Conservation (phyloP, 2,888 invertebrate species). For the Nomada hirtipes region DNA sequence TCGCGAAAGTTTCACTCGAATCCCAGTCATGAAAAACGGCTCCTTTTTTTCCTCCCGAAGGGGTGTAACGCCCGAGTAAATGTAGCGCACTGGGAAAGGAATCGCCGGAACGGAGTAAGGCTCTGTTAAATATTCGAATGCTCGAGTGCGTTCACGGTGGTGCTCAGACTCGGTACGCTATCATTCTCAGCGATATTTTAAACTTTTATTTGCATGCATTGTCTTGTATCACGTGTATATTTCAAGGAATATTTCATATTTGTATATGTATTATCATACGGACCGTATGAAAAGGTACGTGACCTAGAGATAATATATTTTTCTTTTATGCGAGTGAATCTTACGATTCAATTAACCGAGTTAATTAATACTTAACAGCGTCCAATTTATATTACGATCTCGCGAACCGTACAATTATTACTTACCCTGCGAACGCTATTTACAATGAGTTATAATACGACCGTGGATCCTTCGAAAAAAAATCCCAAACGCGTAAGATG, state of each 20-base stretch:
- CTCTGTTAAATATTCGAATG: slow-evolving; percentile 69
- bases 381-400: not conserved
- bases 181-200: slow-evolving; percentile 42
- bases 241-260: slow-evolving; percentile 12
- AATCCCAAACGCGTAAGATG: not conserved
- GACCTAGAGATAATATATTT: not conserved
- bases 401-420: not conserved
- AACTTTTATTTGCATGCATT: slow-evolving; percentile 45
- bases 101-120: slow-evolving; percentile 60
- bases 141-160: slow-evolving; percentile 62
- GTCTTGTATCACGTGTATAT: slow-evolving; percentile 40
- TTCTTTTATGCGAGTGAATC: not conserved
- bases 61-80: slow-evolving; percentile 70
- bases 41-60: slow-evolving; percentile 45
- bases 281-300: not conserved
- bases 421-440: not conserved
- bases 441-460: not conserved
- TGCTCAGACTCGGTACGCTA: slow-evolving; percentile 43
- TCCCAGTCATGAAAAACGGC: slow-evolving; percentile 58
- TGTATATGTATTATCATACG: not conserved
- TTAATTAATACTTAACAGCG: slow-evolving; percentile 9
- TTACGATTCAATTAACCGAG: slow-evolving; percentile 9
- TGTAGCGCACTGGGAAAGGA: slow-evolving; percentile 73
- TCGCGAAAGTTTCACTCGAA: slow-evolving; percentile 70
- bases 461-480: not conserved